Conservation (phyloP, 1,140 invertebrate species). For the Battus philenor region DNA sequence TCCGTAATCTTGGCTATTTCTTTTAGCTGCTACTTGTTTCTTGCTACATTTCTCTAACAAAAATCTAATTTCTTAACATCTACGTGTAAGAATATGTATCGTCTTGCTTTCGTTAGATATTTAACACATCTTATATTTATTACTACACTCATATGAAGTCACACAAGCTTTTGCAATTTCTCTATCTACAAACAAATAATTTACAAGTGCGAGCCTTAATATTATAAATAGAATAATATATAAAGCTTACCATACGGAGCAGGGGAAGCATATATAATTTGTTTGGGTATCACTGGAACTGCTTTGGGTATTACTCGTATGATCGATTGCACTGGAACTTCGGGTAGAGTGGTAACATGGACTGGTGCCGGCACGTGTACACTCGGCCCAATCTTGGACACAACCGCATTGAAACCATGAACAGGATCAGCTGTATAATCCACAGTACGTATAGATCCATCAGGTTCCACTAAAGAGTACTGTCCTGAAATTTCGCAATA, state of each 20-base stretch:
- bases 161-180: too few relatives aligned
- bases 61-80: too few relatives aligned
- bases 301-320: conserved; percentile 35
- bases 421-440: conserved; percentile 79
- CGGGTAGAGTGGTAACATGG: conserved; percentile 28
- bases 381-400: conserved; percentile 76
- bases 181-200: too few relatives aligned
- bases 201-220: too few relatives aligned
- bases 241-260: conserved; percentile 71
- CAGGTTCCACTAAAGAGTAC: conserved; percentile 81
- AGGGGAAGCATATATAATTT: conserved; percentile 43
- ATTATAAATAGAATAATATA: too few relatives aligned
- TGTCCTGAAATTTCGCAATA: conserved; percentile 70
- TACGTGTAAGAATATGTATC: too few relatives aligned
- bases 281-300: conserved; percentile 27
- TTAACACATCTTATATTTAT: too few relatives aligned
- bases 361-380: conserved; percentile 54
- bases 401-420: conserved; percentile 78
- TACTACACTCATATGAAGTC: too few relatives aligned
- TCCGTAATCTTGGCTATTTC: too few relatives aligned
- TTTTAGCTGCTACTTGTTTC: too few relatives aligned
- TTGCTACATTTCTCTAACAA: too few relatives aligned
- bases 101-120: too few relatives aligned
- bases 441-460: conserved; percentile 81
- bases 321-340: conserved; percentile 23